These are phyloP conservation scores for Astreopora myriophthalma DNA, from an alignment of 64 coral and sea anemone species.

Conservation along the genomic window DNA sequence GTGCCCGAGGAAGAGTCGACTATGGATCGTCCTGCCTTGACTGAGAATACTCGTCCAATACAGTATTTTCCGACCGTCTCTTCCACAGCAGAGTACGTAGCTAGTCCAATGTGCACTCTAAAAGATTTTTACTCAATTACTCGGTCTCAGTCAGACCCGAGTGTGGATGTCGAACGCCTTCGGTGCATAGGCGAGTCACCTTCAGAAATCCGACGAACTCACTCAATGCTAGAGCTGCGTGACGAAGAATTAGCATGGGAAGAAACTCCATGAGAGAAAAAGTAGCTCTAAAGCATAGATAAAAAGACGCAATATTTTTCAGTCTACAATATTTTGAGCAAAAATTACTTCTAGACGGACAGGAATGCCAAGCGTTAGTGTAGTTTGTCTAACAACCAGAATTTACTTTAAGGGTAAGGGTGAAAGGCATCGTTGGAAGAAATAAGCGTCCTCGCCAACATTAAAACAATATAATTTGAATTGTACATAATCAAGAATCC, in stretches of 20 bases:
- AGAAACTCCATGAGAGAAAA: not conserved
- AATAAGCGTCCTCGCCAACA: not conserved
- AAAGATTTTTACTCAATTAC: slow-evolving; percentile 29
- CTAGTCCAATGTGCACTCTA: slow-evolving; percentile 1
- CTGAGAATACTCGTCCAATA: not conserved
- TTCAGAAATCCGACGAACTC: slow-evolving; percentile 8
- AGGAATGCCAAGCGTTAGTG: not conserved
- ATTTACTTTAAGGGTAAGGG: no score
- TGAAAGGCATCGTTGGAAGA: not conserved
- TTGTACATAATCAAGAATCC: not conserved
- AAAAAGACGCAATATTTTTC: not conserved
- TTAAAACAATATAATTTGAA: not conserved
- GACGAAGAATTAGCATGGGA: not conserved
- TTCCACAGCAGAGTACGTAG: not conserved
- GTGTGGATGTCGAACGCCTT: slow-evolving; percentile 24
- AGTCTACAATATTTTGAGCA: not conserved
- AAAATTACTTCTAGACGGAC: not conserved
- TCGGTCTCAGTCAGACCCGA: slow-evolving; percentile 33
- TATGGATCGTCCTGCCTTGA: not conserved
- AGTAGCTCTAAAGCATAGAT: not conserved
- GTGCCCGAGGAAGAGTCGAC: not conserved
- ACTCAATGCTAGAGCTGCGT: slow-evolving; percentile 1
- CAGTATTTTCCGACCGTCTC: not conserved
- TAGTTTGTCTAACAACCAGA: not conserved
- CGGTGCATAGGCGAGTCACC: not conserved